Conservation (phyloP, 2,888 invertebrate species). For the Epinotia demarniana region DNA sequence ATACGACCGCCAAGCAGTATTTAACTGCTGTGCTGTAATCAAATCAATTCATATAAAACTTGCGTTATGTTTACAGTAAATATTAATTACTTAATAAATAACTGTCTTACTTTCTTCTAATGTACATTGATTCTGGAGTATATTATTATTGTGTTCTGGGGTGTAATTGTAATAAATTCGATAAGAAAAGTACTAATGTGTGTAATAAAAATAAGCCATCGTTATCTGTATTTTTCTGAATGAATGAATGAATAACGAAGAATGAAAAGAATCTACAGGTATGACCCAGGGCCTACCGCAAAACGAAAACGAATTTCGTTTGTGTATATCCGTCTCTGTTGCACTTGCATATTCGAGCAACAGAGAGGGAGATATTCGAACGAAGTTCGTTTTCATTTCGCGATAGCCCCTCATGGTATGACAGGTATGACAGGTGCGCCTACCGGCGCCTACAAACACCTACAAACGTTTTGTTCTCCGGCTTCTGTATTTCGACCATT, state of each 20-base stretch:
- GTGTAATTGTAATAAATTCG: neutral
- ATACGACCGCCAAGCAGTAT: slow-evolving; percentile 62
- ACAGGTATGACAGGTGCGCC: neutral
- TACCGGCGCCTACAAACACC: no score
- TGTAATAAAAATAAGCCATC: neutral
- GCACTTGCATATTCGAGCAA: no score
- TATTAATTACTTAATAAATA: neutral
- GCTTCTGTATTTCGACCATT: no score
- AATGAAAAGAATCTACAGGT: slow-evolving; percentile 5
- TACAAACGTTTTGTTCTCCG: neutral
- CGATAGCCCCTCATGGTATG: no score
- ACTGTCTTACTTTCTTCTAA: slow-evolving; percentile 61
- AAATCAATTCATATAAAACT: slow-evolving; percentile 26
- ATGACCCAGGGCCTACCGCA: no score
- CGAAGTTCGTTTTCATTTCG: no score
- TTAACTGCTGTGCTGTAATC: slow-evolving; percentile 67
- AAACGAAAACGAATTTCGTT: no score
- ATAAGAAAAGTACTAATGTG: neutral
- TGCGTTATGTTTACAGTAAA: slow-evolving; percentile 6
- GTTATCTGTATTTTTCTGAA: neutral
- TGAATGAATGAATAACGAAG: neutral
- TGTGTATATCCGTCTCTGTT: no score
- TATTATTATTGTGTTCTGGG: neutral
- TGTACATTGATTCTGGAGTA: slow-evolving; percentile 55
- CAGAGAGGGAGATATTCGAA: no score